Evolutionary conservation across 92 coral and sea anemone genomes (phyloP).

Genomic region (Virgularia gustaviana): DNA sequence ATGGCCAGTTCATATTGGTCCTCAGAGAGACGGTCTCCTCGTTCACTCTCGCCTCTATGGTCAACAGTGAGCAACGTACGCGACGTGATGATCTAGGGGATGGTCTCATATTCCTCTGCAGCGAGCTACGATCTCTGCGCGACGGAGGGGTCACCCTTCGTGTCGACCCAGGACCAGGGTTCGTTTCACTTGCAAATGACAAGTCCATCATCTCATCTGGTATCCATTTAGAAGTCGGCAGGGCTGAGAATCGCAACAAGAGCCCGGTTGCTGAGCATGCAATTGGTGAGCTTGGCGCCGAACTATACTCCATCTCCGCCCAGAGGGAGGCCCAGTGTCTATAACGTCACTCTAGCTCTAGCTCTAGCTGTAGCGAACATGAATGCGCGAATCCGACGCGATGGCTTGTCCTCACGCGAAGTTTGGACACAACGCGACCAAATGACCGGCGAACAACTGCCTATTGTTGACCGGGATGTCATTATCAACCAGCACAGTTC

Average conservation of each 20-base stretch:
- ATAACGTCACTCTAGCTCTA: neutral
- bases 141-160: constrained; percentile 40
- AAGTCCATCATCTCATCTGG: constrained; percentile 4
- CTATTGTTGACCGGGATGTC: too few species aligned
- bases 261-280: constrained; percentile 15
- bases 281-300: constrained; percentile 37
- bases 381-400: neutral
- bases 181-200: neutral
- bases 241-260: neutral
- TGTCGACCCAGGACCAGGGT: constrained; percentile 31
- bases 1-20: too few species aligned
- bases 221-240: neutral
- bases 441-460: constrained; percentile 39
- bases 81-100: constrained; percentile 13
- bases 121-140: constrained; percentile 4
- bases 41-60: neutral
- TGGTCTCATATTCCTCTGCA: constrained; percentile 12
- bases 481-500: constrained; percentile 36
- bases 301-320: constrained; percentile 18
- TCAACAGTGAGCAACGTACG: constrained; percentile 30
- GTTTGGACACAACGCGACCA: constrained; percentile 50
- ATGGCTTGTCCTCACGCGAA: constrained; percentile 36
- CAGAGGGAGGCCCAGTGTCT: neutral
- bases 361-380: neutral
- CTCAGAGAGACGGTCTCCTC: too few species aligned